phyloP scores from a whole-genome alignment of 2,888 invertebrate genomes.

The Epinotia bilunana region DNA sequence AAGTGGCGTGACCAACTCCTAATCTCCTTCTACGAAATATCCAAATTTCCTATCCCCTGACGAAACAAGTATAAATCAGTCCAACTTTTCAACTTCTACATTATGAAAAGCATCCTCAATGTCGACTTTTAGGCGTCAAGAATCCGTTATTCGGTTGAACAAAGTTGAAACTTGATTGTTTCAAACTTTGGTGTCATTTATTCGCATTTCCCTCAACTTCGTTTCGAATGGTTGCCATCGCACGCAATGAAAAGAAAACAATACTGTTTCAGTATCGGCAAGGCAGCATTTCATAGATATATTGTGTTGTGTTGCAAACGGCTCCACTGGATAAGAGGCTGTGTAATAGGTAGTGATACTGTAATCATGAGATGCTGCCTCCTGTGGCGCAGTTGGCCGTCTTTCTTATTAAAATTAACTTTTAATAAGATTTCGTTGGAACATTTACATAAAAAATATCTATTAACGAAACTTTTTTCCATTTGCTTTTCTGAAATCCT shows the following conservation, averaged over 20 bases:
- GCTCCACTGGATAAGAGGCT: conserved; percentile 25
- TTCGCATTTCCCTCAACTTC: conserved; percentile 11
- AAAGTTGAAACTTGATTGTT: neutral
- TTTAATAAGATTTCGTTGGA: conserved; percentile 4
- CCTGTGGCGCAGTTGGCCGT: conserved; percentile 18
- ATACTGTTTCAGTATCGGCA: conserved; percentile 6
- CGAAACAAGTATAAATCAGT: neutral
- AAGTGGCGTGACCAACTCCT: conserved; percentile 37
- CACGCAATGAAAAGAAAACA: conserved; percentile 27
- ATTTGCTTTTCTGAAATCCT: neutral
- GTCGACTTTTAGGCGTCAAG: conserved; percentile 17
- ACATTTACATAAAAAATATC: conserved; percentile 15
- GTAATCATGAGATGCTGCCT: conserved; percentile 22
- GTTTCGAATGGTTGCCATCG: conserved; percentile 3
- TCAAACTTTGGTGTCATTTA: conserved; percentile 26
- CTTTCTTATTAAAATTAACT: conserved; percentile 10
- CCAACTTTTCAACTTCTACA: conserved; percentile 5
- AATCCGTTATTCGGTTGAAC: conserved; percentile 14
- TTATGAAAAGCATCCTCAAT: conserved; percentile 12
- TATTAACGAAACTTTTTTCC: conserved; percentile 4
- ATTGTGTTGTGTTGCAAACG: conserved; percentile 25
- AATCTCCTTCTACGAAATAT: neutral
- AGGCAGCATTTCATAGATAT: conserved; percentile 18
- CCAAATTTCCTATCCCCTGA: conserved; percentile 1
- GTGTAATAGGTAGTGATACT: conserved; percentile 36